Conservation (phyloP, 2,797 vertebrate genomes). For the Dicrostonyx torquatus region DNA sequence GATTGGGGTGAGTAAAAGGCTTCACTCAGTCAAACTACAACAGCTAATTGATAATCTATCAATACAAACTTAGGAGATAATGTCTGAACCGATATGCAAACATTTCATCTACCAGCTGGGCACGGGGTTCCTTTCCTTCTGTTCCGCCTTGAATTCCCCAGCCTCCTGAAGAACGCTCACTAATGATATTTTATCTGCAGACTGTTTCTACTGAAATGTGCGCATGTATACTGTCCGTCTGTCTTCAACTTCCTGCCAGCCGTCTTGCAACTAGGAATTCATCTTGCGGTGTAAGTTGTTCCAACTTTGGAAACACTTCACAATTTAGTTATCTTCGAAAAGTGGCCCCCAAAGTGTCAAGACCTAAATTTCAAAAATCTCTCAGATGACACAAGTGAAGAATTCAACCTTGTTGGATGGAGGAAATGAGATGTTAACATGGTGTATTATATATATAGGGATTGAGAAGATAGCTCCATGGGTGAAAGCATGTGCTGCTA, state of each 20-base stretch:
- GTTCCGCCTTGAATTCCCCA: not conserved
- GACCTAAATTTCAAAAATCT: not conserved
- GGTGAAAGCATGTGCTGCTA: not conserved
- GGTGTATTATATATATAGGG: not conserved
- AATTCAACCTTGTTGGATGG: not conserved
- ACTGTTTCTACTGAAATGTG: not conserved
- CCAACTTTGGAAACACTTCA: conserved; percentile 8
- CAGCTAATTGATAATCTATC: not conserved
- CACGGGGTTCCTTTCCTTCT: not conserved
- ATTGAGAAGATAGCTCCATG: not conserved
- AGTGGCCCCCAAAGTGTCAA: not conserved
- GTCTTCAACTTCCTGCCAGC: not conserved
- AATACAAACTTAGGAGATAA: not conserved
- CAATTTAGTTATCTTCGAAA: not conserved
- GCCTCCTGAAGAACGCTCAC: not conserved
- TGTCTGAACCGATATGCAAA: not conserved
- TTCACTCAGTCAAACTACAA: not conserved
- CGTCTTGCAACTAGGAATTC: not conserved
- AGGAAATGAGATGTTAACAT: conserved; percentile 7
- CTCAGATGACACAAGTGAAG: not conserved
- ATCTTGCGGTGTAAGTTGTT: not conserved
- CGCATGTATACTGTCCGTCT: not conserved
- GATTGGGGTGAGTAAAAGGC: not conserved
- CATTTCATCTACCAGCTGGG: not conserved
- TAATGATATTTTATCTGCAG: not conserved